These are phyloP conservation scores for Tachycineta bicolor DNA, from an alignment of 2,113 vertebrate species.

Conservation along the genomic window DNA sequence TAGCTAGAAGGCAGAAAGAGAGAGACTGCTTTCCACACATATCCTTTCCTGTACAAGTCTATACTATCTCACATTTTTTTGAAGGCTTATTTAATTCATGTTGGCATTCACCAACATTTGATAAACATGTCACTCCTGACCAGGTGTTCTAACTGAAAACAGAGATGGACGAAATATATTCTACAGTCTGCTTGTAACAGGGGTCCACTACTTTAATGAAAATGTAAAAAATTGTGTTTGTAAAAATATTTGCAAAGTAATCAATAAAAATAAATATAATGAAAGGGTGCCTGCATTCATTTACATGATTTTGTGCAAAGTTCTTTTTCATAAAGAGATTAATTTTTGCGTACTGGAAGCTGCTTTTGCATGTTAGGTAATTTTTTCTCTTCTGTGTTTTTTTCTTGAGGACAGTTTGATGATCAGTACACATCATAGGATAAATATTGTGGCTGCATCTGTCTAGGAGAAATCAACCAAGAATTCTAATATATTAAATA, in stretches of 20 bases:
- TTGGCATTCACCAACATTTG: slow-evolving; percentile 74
- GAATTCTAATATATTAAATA: slow-evolving; percentile 60
- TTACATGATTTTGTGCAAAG: slow-evolving; percentile 2
- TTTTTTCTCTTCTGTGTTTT: background rate
- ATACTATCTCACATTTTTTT: slow-evolving; percentile 61
- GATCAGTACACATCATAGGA: background rate
- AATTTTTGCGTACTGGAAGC: background rate
- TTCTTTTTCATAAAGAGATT: background rate
- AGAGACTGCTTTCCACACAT: slow-evolving; percentile 45
- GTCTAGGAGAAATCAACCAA: slow-evolving; percentile 39
- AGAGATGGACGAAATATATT: slow-evolving; percentile 15
- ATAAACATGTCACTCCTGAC: slow-evolving; percentile 74
- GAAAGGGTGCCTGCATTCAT: slow-evolving; percentile 25
- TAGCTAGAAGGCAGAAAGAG: slow-evolving; percentile 52
- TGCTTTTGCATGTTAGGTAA: slow-evolving; percentile 11
- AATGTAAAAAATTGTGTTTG: slow-evolving; percentile 22
- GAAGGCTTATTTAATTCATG: slow-evolving; percentile 74
- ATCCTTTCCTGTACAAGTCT: slow-evolving; percentile 34
- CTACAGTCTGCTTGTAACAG: slow-evolving; percentile 14
- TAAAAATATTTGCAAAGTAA: slow-evolving; percentile 36
- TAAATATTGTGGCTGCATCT: slow-evolving; percentile 12
- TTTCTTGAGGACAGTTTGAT: slow-evolving; percentile 12
- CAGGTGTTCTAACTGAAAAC: slow-evolving; percentile 70
- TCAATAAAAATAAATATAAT: slow-evolving; percentile 47
- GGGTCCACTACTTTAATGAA: slow-evolving; percentile 16